Percentiles rank a stretch among this genome's conserved stretches.
phyloP scores from a whole-genome alignment of 1,140 invertebrate species.

The Patella vulgata region DNA sequence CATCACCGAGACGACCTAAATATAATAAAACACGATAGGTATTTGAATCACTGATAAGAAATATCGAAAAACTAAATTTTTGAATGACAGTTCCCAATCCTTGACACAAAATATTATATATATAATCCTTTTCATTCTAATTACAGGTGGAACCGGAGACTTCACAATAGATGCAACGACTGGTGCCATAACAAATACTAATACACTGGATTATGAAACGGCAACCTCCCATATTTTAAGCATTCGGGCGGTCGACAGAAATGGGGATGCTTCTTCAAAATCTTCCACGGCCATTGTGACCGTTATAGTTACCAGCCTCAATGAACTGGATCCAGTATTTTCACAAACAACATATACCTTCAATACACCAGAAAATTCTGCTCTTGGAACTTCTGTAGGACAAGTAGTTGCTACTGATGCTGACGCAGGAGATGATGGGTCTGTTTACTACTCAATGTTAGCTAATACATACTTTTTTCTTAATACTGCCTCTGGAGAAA shows the following conservation, averaged over 20 bases:
- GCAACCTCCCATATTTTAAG: conserved; percentile 78
- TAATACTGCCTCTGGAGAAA: conserved; percentile 25
- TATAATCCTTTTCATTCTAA: no score
- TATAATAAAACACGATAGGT: no score
- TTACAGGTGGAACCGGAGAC: no score
- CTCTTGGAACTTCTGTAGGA: conserved; percentile 26
- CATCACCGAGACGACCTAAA: no score
- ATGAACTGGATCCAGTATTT: conserved; percentile 86
- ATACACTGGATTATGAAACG: conserved; percentile 28
- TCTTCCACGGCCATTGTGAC: conserved; percentile 75
- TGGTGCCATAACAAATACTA: conserved; percentile 9
- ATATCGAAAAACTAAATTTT: no score
- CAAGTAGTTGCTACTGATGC: conserved; percentile 36
- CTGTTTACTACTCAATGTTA: conserved; percentile 32
- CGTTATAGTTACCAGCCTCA: conserved; percentile 84
- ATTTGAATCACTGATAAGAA: no score
- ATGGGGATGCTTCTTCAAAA: conserved; percentile 83
- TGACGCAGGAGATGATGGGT: conserved; percentile 40
- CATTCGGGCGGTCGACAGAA: conserved; percentile 77
- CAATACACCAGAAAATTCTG: conserved; percentile 27
- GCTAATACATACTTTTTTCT: conserved; percentile 36
- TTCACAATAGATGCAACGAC: no score
- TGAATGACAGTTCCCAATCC: no score
- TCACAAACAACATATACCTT: conserved; percentile 17
- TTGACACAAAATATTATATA: no score